A percentile compares a stretch with the other conserved stretches of the same genome.
Conservation (phyloP, 2,113 vertebrate species). For the Orientallactaga bullata region DNA sequence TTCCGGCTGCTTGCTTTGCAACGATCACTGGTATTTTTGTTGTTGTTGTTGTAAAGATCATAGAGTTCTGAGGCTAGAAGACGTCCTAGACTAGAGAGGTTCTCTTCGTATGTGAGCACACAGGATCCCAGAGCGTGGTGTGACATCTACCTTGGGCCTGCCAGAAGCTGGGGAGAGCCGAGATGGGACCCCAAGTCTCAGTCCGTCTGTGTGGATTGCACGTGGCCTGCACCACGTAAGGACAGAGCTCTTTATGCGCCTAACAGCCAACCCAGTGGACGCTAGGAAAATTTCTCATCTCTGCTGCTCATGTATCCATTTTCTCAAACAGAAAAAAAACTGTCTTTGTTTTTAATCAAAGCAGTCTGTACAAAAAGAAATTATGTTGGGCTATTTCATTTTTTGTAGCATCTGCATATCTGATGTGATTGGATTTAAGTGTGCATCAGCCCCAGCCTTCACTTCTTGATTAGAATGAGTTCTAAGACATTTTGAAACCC, state of each 20-base stretch:
- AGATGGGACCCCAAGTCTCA: fast-evolving
- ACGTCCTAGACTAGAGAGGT: not conserved
- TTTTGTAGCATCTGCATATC: not conserved
- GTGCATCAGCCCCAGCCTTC: not conserved
- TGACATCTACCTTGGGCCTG: not conserved
- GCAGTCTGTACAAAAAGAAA: not conserved
- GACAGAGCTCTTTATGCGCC: not conserved
- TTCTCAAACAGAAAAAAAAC: not conserved
- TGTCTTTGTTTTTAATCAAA: not conserved
- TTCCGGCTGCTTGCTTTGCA: not conserved
- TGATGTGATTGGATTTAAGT: not conserved
- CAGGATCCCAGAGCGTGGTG: not conserved
- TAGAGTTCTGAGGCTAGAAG: not conserved
- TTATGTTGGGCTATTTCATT: not conserved
- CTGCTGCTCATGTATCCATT: not conserved
- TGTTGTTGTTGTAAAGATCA: not conserved
- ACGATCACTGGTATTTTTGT: not conserved
- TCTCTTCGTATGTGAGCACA: fast-evolving
- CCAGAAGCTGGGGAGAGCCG: no score
- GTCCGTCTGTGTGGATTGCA: not conserved
- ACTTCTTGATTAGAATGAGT: not conserved
- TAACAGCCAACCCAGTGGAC: not conserved
- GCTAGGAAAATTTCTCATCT: not conserved
- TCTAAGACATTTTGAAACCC: not conserved
- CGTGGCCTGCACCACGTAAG: not conserved